These are phyloP conservation scores for Nomada lathburiana DNA, from an alignment of 2,888 invertebrate genomes.

Conservation along the genomic window DNA sequence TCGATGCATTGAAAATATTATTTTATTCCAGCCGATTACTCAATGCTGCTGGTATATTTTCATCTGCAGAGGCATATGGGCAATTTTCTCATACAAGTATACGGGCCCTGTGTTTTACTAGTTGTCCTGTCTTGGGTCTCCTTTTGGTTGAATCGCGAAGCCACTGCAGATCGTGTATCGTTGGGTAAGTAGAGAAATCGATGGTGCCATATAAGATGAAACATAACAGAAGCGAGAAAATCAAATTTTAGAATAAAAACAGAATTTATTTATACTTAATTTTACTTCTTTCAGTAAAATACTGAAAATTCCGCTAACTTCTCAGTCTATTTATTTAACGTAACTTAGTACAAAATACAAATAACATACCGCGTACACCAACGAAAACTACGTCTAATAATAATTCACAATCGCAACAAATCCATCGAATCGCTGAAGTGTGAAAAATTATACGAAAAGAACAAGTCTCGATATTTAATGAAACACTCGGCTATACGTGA, in stretches of 20 bases:
- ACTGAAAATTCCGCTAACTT: too few species aligned
- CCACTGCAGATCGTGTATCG: slow-evolving; percentile 92
- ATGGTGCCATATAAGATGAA: background rate
- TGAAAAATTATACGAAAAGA: too few species aligned
- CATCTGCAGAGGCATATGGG: slow-evolving; percentile 93
- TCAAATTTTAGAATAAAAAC: background rate
- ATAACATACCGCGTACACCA: too few species aligned
- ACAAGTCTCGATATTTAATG: too few species aligned
- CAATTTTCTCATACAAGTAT: slow-evolving; percentile 94
- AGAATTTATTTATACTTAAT: background rate
- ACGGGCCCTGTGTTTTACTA: slow-evolving; percentile 92
- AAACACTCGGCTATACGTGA: too few species aligned
- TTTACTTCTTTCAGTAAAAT: too few species aligned
- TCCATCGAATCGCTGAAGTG: too few species aligned
- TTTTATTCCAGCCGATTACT: slow-evolving; percentile 87
- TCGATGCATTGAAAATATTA: background rate
- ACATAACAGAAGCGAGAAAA: background rate
- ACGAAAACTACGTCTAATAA: too few species aligned
- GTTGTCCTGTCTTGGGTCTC: slow-evolving; percentile 96
- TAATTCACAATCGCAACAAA: too few species aligned
- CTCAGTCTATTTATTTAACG: too few species aligned
- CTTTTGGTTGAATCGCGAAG: slow-evolving; percentile 94
- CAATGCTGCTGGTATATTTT: slow-evolving; percentile 90
- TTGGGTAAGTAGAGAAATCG: slow-evolving; percentile 87
- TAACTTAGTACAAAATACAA: too few species aligned